Percentiles rank a stretch among this genome's conserved stretches.
phyloP scores from a whole-genome alignment of 2,113 vertebrate species.

The Genyomyrus donnyi region DNA sequence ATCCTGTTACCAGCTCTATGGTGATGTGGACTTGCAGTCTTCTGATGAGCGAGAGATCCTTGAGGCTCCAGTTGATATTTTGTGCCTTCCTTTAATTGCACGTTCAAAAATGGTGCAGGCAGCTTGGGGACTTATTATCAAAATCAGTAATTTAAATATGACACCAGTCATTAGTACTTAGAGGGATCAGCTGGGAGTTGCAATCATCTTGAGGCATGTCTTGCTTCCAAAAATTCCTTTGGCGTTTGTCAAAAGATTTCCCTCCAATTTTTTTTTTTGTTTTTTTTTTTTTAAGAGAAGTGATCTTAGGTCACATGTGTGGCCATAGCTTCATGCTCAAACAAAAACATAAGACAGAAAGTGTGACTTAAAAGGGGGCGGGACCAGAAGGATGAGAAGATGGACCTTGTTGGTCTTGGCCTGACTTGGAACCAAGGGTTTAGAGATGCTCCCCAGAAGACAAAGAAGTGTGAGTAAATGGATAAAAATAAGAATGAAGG shows the following conservation, averaged over 20 bases:
- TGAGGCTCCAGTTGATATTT: constrained; percentile 24
- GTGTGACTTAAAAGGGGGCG: constrained; percentile 10
- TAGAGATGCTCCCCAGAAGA: constrained; percentile 30
- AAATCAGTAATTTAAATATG: background rate
- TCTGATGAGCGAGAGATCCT: constrained; percentile 39
- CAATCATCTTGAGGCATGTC: background rate
- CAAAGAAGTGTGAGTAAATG: constrained; percentile 22
- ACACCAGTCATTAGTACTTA: background rate
- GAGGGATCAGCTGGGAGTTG: background rate
- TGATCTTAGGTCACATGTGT: constrained; percentile 37
- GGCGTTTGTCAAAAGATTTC: background rate
- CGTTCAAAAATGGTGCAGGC: constrained; percentile 24
- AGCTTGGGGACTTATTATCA: background rate
- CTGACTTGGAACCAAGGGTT: constrained; percentile 61
- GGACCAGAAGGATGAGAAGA: background rate
- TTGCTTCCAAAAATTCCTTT: background rate
- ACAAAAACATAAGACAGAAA: constrained; percentile 18
- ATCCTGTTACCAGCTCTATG: constrained; percentile 29
- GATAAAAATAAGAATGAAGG: constrained; percentile 42
- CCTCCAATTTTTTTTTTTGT: background rate
- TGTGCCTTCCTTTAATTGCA: constrained; percentile 11
- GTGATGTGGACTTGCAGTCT: background rate
- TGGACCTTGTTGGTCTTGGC: constrained; percentile 47
- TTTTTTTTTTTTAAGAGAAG: background rate
- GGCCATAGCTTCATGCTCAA: constrained; percentile 34